Evolutionary conservation across 2,888 invertebrate species (phyloP).

Genomic region (Diploptera punctata): DNA sequence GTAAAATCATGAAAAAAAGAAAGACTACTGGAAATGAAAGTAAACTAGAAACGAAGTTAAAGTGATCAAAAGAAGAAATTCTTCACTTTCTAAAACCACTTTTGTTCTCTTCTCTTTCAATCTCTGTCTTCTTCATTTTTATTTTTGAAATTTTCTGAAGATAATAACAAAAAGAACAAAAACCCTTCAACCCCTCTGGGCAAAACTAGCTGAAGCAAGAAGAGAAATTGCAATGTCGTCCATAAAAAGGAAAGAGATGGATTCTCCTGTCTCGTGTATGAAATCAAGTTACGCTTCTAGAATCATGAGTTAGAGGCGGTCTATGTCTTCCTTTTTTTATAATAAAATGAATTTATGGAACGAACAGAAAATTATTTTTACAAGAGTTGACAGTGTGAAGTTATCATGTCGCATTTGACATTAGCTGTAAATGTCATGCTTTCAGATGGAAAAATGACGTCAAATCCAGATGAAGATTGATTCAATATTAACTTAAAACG

Average conservation of each 20-base stretch:
- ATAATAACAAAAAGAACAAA: constrained; percentile 11
- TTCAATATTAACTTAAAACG: too few species aligned
- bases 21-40: background rate
- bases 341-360: background rate
- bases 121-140: too few species aligned
- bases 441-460: too few species aligned
- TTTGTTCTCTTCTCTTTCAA: too few species aligned
- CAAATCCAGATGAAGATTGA: too few species aligned
- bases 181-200: background rate
- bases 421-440: too few species aligned
- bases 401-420: too few species aligned
- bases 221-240: constrained; percentile 1
- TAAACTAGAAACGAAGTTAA: constrained; percentile 6
- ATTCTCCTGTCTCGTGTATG: background rate
- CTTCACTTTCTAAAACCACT: background rate
- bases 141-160: background rate
- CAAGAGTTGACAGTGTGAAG: too few species aligned
- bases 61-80: constrained; percentile 5
- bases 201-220: background rate
- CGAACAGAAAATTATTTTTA: constrained; percentile 13
- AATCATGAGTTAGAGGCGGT: background rate
- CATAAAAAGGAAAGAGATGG: background rate
- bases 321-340: background rate
- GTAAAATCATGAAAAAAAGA: too few species aligned
- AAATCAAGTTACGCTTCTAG: constrained; percentile 7